Conservation (phyloP, 2,888 invertebrate species). For the Acrocyrtus sp. region DNA sequence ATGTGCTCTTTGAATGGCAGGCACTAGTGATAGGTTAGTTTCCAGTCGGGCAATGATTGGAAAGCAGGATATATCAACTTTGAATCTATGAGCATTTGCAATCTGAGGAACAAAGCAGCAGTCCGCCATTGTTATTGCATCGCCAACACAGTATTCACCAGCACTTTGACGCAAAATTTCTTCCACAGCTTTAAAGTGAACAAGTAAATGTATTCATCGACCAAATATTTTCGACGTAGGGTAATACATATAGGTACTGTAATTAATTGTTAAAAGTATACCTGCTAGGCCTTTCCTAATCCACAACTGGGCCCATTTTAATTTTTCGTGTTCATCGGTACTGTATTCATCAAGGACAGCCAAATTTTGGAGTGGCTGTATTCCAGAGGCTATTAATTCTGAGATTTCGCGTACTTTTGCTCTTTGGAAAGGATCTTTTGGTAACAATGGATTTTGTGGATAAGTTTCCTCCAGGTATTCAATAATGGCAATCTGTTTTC, state of each 20-base stretch:
- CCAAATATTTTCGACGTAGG: not conserved
- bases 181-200: conserved; percentile 77
- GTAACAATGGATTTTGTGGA: conserved; percentile 85
- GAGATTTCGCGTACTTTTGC: conserved; percentile 84
- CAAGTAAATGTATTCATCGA: no score
- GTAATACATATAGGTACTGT: not conserved
- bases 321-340: conserved; percentile 84
- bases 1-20: conserved; percentile 91
- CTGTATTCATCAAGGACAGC: conserved; percentile 79
- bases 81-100: conserved; percentile 93
- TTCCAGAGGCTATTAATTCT: conserved; percentile 91
- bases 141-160: conserved; percentile 93
- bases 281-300: conserved; percentile 85
- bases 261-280: conserved; percentile 63
- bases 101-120: conserved; percentile 96
- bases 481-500: conserved; percentile 82
- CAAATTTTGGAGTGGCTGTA: conserved; percentile 96
- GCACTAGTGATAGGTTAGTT: conserved; percentile 84
- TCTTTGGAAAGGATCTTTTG: conserved; percentile 86
- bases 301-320: conserved; percentile 94
- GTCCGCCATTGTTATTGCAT: conserved; percentile 93
- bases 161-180: conserved; percentile 83
- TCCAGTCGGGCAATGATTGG: conserved; percentile 90
- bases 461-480: conserved; percentile 95
- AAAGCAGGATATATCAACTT: conserved; percentile 88